Base-by-base conservation (phyloP, 2,888 invertebrate species). In the Brachycybe producta region DNA sequence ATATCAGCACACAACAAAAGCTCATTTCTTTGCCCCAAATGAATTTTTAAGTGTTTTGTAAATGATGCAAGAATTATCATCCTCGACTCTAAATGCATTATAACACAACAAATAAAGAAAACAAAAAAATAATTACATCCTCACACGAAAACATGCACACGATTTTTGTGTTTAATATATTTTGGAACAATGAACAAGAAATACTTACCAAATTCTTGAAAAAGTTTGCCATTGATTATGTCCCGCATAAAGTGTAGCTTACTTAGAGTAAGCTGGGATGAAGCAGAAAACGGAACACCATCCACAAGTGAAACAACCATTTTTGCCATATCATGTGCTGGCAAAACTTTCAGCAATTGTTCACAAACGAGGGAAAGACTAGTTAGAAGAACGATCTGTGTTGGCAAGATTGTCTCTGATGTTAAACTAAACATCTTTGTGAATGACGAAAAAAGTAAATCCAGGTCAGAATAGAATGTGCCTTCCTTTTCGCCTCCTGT, bases 401-500 rank as follows among this genome's bases (percentile, higher is more conserved):
- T 85, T 5, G 80, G 78, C 45, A 84, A 75, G 46, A 87, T 77
- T 59, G 81, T 79, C 41, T 82, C 82, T 38, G 54, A 49, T 23
- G 52, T 54, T n/a, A 53, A 51, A 8, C 52, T 42, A 47, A 84
- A 64, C 77, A 91, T 80, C 52, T 80, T 78, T 61, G 83, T 83
- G 39, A 91, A 70, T 0, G 86, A 82, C 15, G 55, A 51, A 57
- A 85, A 78, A 15, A 91, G 75, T 5, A 57, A 51, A 38, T 62
- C 59, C n/a, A 68, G 58, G 63, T 90, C 88, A 15, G 82, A 66
- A 8, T 81, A 72, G 64, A 91, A 91, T 60, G 82, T 83, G 61
- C 90, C 90, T 62, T 88, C 88, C 62, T 83, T 85, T 66, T 86
- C 83, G 0, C 86, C 87, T 7, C 84, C 85, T 0, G 86, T 88